Evolutionary conservation across 2,888 invertebrate species (phyloP).

Genomic region (Drosophila eohydei): DNA sequence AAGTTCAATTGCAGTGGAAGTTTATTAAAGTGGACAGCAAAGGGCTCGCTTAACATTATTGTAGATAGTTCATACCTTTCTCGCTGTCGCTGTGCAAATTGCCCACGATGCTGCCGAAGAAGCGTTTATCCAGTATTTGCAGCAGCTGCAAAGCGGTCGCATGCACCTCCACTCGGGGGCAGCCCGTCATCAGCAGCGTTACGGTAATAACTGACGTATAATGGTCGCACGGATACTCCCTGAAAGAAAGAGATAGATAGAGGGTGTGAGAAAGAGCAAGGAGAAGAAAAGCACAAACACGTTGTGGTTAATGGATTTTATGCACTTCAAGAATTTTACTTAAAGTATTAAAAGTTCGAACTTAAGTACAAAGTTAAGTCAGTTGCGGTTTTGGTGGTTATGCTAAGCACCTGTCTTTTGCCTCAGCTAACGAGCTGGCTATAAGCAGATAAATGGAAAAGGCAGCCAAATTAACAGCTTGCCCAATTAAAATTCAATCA

Average conservation of each 20-base stretch:
- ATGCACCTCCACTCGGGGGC: constrained; percentile 95
- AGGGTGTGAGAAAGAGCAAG: constrained; percentile 51
- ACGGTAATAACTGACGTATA: constrained; percentile 99
- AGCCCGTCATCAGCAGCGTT: constrained; percentile 97
- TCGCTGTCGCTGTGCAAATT: constrained; percentile 90
- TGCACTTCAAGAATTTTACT: background rate
- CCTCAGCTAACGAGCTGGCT: background rate
- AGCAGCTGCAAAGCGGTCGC: constrained; percentile 97
- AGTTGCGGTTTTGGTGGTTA: constrained; percentile 8
- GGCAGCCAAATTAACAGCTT: constrained; percentile 14
- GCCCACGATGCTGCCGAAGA: constrained; percentile 91
- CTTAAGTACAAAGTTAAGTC: constrained; percentile 6
- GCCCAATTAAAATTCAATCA: constrained; percentile 40
- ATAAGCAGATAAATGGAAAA: background rate
- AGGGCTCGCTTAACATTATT: background rate
- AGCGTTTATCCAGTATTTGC: constrained; percentile 96
- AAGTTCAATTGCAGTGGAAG: background rate
- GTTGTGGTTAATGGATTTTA: constrained; percentile 10
- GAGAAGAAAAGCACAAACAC: constrained; percentile 6
- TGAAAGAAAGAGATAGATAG: constrained; percentile 83
- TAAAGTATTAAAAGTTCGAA: background rate
- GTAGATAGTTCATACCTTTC: constrained; percentile 87
- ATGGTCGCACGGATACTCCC: constrained; percentile 98
- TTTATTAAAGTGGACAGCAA: constrained; percentile 21
- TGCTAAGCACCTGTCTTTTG: background rate